phyloP scores from a whole-genome alignment of 2,888 invertebrate genomes.

The Endomychus coccineus region DNA sequence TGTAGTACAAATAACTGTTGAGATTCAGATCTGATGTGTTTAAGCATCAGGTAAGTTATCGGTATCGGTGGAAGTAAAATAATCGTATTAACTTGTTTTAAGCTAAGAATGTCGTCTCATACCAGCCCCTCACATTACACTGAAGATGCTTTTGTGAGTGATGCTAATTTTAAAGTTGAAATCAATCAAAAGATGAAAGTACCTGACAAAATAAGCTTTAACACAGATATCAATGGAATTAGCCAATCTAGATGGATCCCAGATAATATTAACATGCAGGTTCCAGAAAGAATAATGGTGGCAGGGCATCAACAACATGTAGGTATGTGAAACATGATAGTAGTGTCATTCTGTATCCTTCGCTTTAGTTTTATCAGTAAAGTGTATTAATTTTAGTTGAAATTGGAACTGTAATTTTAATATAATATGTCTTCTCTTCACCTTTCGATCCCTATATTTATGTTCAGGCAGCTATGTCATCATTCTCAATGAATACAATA shows the following conservation, averaged over 20 bases:
- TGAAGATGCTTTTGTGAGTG: conserved; percentile 54
- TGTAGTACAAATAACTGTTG: too few species aligned
- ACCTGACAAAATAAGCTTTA: conserved; percentile 70
- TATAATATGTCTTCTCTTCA: too few species aligned
- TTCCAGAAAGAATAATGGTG: conserved; percentile 88
- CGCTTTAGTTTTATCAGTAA: too few species aligned
- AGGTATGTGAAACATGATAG: conserved; percentile 45
- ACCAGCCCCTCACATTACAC: conserved; percentile 56
- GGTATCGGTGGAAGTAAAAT: neutral
- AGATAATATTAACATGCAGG: conserved; percentile 84
- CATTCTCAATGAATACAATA: too few species aligned
- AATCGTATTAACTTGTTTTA: conserved; percentile 11
- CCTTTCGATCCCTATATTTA: too few species aligned
- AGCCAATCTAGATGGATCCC: conserved; percentile 56
- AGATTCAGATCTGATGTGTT: too few species aligned
- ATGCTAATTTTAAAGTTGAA: conserved; percentile 63
- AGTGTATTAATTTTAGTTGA: too few species aligned
- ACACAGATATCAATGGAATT: conserved; percentile 59
- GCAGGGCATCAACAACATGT: conserved; percentile 66
- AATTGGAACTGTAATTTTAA: too few species aligned
- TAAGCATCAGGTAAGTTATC: too few species aligned
- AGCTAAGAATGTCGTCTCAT: conserved; percentile 50
- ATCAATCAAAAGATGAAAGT: conserved; percentile 77
- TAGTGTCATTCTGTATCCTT: too few species aligned
- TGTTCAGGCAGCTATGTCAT: too few species aligned